Evolutionary conservation across 2,888 invertebrate species (phyloP).

Genomic region (Masnerella sp.): DNA sequence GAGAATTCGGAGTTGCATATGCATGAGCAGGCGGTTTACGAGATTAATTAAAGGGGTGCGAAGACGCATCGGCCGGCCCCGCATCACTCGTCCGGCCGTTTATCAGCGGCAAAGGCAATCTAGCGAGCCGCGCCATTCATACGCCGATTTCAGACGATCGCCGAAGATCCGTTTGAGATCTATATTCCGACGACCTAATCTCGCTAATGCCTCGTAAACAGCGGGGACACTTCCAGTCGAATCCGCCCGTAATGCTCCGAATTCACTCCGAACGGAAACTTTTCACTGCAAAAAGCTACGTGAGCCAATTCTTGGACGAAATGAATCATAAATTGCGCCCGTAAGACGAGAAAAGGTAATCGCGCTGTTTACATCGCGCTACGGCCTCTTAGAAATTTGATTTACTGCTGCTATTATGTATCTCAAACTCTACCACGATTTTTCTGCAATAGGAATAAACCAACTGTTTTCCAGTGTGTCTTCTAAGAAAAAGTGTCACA

Average conservation of each 20-base stretch:
- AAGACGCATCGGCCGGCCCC: slow-evolving; percentile 48
- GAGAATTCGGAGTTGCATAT: slow-evolving; percentile 50
- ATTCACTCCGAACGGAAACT: slow-evolving; percentile 50
- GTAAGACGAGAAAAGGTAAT: slow-evolving; percentile 49
- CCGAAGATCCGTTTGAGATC: slow-evolving; percentile 63
- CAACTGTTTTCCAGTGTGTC: too few species aligned
- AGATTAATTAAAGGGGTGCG: slow-evolving; percentile 57
- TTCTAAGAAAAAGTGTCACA: too few species aligned
- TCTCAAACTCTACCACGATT: too few species aligned
- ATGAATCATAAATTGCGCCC: slow-evolving; percentile 51
- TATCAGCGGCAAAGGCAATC: slow-evolving; percentile 50
- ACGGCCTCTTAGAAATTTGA: slow-evolving; percentile 30
- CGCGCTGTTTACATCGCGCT: slow-evolving; percentile 42
- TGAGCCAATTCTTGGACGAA: slow-evolving; percentile 54
- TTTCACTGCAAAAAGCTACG: slow-evolving; percentile 54
- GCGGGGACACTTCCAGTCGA: slow-evolving; percentile 52
- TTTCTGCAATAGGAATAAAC: too few species aligned
- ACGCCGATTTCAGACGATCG: slow-evolving; percentile 58
- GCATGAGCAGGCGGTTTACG: slow-evolving; percentile 40
- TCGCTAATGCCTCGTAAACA: slow-evolving; percentile 70
- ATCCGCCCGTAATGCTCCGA: slow-evolving; percentile 41
- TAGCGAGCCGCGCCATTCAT: slow-evolving; percentile 54
- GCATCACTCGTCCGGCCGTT: slow-evolving; percentile 57
- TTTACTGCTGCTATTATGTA: slow-evolving; percentile 45
- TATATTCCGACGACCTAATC: slow-evolving; percentile 65